A percentile compares a stretch with the other conserved stretches of the same genome.
These are phyloP conservation scores for Stichodactyla mertensii DNA, from an alignment of 64 coral and sea anemone genomes.

Conservation along the genomic window DNA sequence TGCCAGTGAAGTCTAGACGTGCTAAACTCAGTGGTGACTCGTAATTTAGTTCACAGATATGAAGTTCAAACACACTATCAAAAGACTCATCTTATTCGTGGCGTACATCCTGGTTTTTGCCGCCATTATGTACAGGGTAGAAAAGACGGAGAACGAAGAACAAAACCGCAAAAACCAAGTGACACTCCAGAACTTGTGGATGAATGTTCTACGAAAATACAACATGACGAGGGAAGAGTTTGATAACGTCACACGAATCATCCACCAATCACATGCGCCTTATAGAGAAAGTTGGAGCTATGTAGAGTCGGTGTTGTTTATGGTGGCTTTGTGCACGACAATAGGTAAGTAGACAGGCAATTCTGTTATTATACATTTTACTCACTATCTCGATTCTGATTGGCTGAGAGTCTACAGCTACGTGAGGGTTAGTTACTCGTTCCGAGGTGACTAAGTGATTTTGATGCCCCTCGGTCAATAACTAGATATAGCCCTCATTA, in stretches of 20 bases:
- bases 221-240: slow-evolving; percentile 24
- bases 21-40: background rate
- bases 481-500: too few species aligned
- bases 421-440: too few species aligned
- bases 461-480: too few species aligned
- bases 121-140: background rate
- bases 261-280: background rate
- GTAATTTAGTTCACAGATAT: background rate
- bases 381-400: too few species aligned
- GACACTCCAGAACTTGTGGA: background rate
- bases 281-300: background rate
- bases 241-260: background rate
- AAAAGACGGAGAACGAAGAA: background rate
- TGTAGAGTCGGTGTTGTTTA: background rate
- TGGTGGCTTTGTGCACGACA: background rate
- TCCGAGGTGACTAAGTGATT: too few species aligned
- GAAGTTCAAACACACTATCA: background rate
- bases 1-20: too few species aligned
- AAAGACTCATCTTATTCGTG: background rate
- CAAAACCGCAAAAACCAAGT: background rate
- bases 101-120: background rate
- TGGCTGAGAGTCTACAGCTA: too few species aligned
- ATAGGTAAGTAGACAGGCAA: background rate
- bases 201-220: background rate
- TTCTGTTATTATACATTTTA: too few species aligned